Evolutionary conservation across 2,113 vertebrate species (phyloP).

Genomic region (Nymphicus hollandicus): DNA sequence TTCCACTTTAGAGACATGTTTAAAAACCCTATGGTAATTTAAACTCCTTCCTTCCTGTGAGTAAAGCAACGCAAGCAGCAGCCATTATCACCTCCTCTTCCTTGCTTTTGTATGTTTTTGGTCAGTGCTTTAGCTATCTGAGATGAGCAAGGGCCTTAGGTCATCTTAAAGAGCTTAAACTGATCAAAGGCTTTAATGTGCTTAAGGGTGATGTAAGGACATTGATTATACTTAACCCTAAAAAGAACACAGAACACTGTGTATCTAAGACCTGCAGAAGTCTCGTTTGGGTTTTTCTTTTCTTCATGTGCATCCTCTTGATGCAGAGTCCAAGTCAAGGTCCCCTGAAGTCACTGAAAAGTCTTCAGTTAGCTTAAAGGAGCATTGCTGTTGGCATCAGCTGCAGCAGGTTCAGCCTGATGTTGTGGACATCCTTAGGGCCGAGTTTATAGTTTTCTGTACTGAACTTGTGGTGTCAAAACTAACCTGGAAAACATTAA

Average conservation of each 20-base stretch:
- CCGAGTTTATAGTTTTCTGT: not conserved
- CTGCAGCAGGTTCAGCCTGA: not conserved
- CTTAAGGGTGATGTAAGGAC: not conserved
- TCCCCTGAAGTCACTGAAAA: not conserved
- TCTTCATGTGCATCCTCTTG: not conserved
- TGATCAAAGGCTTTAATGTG: not conserved
- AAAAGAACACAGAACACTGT: fast-evolving
- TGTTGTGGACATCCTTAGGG: not conserved
- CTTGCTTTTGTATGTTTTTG: not conserved
- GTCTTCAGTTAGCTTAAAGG: not conserved
- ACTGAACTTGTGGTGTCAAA: not conserved
- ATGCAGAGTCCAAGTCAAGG: not conserved
- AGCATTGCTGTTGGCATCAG: not conserved
- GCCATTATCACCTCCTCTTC: not conserved
- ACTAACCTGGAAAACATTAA: not conserved
- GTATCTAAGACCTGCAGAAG: not conserved
- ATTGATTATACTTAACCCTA: not conserved
- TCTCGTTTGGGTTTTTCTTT: not conserved
- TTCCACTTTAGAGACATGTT: not conserved
- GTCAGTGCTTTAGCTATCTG: not conserved
- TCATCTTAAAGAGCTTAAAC: slow-evolving; percentile 27
- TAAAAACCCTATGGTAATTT: not conserved
- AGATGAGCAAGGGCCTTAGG: not conserved
- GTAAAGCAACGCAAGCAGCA: not conserved
- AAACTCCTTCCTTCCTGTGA: not conserved